phyloP scores from a whole-genome alignment of 2,797 vertebrate species.

The Psittacula derbiana region DNA sequence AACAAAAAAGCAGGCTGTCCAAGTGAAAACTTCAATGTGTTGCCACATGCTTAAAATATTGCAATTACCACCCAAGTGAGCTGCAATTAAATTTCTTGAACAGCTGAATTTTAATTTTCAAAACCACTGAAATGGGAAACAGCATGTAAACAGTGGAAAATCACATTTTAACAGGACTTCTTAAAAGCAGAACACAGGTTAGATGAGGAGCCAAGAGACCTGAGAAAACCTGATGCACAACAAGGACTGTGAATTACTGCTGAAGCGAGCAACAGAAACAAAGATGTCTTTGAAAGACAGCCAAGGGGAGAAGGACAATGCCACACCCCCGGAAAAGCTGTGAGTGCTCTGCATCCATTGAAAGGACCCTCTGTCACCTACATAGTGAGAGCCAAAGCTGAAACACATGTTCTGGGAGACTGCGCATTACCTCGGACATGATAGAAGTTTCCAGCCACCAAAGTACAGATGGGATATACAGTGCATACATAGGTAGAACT shows the following conservation, averaged over 20 bases:
- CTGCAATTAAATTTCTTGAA: not conserved
- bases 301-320: not conserved
- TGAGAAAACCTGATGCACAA: not conserved
- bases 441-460: not conserved
- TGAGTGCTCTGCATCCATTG: fast-evolving
- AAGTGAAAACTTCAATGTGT: not conserved
- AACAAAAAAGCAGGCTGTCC: not conserved
- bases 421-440: fast-evolving
- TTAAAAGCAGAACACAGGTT: not conserved
- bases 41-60: not conserved
- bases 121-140: not conserved
- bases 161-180: not conserved
- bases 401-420: not conserved
- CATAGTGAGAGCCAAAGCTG: not conserved
- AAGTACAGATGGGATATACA: not conserved
- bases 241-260: not conserved
- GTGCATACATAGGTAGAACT: fast-evolving
- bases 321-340: not conserved
- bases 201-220: not conserved
- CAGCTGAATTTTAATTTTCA: not conserved
- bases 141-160: not conserved
- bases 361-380: not conserved
- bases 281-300: not conserved
- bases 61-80: not conserved
- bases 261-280: not conserved